A percentile compares a stretch with the other conserved stretches of the same genome.
These are phyloP conservation scores for Rhagologus leucostigma DNA, from an alignment of 2,113 vertebrate genomes.

Conservation along the genomic window DNA sequence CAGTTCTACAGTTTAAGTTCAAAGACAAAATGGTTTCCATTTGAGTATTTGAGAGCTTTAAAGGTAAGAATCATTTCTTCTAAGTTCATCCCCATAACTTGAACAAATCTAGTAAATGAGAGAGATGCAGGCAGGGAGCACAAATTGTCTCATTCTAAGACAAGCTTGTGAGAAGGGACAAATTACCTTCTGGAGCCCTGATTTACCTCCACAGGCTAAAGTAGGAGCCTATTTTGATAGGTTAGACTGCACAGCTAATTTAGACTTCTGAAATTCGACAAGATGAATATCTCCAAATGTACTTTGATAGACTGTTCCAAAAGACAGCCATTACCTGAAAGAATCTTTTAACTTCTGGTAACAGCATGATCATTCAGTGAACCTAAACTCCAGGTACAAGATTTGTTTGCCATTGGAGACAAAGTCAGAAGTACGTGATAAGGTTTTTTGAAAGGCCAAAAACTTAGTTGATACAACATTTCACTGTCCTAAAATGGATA, in stretches of 20 bases:
- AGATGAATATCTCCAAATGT: background rate
- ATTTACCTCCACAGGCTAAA: background rate
- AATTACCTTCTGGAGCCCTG: background rate
- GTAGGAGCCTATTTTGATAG: background rate
- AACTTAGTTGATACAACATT: background rate
- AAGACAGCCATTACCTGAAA: background rate
- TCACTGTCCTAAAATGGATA: background rate
- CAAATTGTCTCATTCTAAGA: background rate
- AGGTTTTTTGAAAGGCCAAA: background rate
- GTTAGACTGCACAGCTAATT: background rate
- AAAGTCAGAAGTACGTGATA: rapidly evolving
- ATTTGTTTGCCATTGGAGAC: background rate
- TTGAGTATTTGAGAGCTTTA: background rate
- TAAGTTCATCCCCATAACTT: background rate
- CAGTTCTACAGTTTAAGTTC: background rate
- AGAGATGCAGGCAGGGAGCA: background rate
- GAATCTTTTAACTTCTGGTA: background rate
- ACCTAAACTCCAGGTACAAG: background rate
- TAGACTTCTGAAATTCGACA: background rate
- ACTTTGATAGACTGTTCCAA: background rate
- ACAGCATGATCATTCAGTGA: background rate
- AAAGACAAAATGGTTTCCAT: background rate
- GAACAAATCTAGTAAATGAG: background rate
- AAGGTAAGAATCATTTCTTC: background rate
- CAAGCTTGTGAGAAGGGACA: background rate